Conservation (phyloP, 1,140 invertebrate genomes). For the Doryteuthis pealeii region DNA sequence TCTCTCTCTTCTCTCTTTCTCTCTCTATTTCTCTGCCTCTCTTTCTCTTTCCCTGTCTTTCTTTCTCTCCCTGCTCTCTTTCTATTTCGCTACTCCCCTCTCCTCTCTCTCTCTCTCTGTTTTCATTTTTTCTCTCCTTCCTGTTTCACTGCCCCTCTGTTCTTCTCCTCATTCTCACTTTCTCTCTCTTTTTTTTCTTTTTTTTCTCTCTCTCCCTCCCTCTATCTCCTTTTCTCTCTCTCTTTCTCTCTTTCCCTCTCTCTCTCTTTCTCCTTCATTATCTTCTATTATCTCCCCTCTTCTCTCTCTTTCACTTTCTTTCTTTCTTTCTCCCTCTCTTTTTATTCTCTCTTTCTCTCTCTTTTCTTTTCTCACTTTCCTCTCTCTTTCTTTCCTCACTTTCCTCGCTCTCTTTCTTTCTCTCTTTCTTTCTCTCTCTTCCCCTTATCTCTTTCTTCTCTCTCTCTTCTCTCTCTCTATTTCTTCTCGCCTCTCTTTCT, state of each 20-base stretch:
- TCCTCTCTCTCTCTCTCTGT: too few relatives aligned
- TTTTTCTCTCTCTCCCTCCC: not conserved
- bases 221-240: constrained; percentile 5
- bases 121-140: too few relatives aligned
- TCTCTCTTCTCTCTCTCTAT: not conserved
- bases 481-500: not conserved
- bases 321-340: not conserved
- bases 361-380: not conserved
- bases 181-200: not conserved
- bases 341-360: not conserved
- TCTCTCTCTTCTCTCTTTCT: too few relatives aligned
- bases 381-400: not conserved
- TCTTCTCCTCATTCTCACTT: not conserved
- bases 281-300: not conserved
- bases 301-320: not conserved
- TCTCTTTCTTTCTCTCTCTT: constrained; percentile 1
- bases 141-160: too few relatives aligned
- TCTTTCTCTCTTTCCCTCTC: not conserved
- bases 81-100: too few relatives aligned
- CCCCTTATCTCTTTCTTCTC: not conserved
- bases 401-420: not conserved
- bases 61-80: too few relatives aligned
- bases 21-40: too few relatives aligned
- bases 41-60: too few relatives aligned
- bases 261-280: not conserved